Percentiles rank a stretch among this genome's conserved stretches.
phyloP scores from a whole-genome alignment of 1,140 invertebrate species.

The Calosoma granatense region DNA sequence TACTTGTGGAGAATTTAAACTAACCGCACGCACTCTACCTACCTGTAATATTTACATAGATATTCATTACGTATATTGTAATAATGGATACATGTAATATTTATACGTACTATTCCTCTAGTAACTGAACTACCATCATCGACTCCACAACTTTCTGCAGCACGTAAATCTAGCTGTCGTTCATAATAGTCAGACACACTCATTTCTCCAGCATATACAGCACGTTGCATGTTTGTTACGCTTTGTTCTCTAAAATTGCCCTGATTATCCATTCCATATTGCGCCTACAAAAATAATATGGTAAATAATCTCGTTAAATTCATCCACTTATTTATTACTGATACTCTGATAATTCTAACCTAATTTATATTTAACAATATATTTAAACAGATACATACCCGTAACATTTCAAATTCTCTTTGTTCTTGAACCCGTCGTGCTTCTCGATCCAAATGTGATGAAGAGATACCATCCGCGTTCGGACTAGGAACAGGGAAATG shows the following conservation, averaged over 20 bases:
- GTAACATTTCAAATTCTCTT: constrained; percentile 67
- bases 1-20: constrained; percentile 55
- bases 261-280: constrained; percentile 84
- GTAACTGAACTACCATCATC: constrained; percentile 76
- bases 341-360: too few relatives aligned
- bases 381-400: constrained; percentile 24
- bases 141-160: constrained; percentile 64
- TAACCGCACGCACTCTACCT: constrained; percentile 57
- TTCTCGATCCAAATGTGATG: constrained; percentile 47
- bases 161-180: constrained; percentile 60
- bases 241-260: constrained; percentile 67
- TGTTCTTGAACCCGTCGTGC: constrained; percentile 61
- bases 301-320: constrained; percentile 29
- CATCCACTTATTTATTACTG: neutral
- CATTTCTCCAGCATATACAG: constrained; percentile 75
- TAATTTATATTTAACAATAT: neutral
- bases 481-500: constrained; percentile 27
- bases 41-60: constrained; percentile 44
- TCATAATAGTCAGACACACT: constrained; percentile 78
- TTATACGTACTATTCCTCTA: constrained; percentile 27
- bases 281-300: constrained; percentile 39
- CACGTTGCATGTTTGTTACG: constrained; percentile 69
- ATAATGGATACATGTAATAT: too few relatives aligned
- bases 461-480: constrained; percentile 24
- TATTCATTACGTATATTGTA: neutral